These are phyloP conservation scores for Mamestra brassicae DNA, from an alignment of 2,888 invertebrate species.

Conservation along the genomic window DNA sequence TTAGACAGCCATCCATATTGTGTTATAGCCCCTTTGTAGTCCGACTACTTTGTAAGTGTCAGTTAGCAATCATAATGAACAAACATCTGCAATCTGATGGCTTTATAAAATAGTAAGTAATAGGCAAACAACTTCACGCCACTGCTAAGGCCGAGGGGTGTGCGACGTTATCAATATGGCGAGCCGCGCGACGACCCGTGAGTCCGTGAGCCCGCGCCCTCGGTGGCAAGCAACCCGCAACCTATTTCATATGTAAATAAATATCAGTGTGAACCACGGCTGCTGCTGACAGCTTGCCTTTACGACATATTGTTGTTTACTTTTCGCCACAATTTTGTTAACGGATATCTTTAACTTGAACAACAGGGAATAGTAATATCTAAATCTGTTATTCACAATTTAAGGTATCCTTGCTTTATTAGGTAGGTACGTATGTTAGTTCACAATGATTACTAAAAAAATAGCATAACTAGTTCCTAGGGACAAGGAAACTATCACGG, in stretches of 20 bases:
- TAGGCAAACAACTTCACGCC: conserved; percentile 67
- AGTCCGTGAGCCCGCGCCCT: neutral
- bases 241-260: conserved; percentile 84
- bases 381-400: neutral
- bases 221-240: conserved; percentile 68
- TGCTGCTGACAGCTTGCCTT: conserved; percentile 72
- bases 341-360: conserved; percentile 59
- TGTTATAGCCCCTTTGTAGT: neutral
- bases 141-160: conserved; percentile 55
- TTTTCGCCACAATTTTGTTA: conserved; percentile 42
- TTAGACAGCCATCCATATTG: neutral
- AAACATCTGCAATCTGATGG: conserved; percentile 56
- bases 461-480: no score
- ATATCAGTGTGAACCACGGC: conserved; percentile 79
- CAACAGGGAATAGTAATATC: no score
- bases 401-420: neutral
- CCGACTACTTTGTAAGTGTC: conserved; percentile 7
- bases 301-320: conserved; percentile 56
- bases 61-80: conserved; percentile 28
- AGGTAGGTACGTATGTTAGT: neutral
- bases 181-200: conserved; percentile 1
- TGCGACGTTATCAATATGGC: conserved; percentile 28
- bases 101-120: conserved; percentile 68
- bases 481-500: no score
- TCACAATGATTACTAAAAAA: no score